A percentile compares a stretch with the other conserved stretches of the same genome.
Evolutionary conservation across 2,797 vertebrate genomes (phyloP).

Genomic region (Megalops cyprinoides): DNA sequence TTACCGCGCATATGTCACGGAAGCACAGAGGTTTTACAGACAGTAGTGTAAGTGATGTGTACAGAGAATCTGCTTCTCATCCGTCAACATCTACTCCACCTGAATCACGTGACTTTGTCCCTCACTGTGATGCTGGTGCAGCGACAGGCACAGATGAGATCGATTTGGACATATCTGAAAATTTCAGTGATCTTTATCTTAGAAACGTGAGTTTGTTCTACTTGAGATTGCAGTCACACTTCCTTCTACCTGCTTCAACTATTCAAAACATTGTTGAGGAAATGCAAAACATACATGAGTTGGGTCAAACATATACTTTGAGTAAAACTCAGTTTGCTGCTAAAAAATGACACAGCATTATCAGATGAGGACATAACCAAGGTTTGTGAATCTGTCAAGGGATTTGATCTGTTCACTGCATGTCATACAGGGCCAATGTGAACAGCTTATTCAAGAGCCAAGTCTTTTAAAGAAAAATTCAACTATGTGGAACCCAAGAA

Average conservation of each 20-base stretch:
- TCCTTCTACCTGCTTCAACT: too few species aligned
- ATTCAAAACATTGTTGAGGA: too few species aligned
- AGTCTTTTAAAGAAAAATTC: not conserved
- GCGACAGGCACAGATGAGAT: too few species aligned
- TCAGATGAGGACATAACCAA: slow-evolving; percentile 41
- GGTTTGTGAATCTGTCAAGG: slow-evolving; percentile 37
- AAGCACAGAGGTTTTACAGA: slow-evolving; percentile 34
- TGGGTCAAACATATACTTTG: slow-evolving; percentile 40
- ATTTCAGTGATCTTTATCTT: too few species aligned
- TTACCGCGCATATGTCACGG: slow-evolving; percentile 30
- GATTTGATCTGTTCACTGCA: slow-evolving; percentile 43
- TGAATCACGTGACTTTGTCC: too few species aligned
- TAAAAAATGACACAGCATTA: slow-evolving; percentile 30
- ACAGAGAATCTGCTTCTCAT: not conserved
- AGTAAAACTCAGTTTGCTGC: slow-evolving; percentile 31
- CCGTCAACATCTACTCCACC: too few species aligned
- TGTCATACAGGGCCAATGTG: slow-evolving; percentile 41
- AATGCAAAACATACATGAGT: slow-evolving; percentile 41
- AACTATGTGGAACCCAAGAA: slow-evolving; percentile 15
- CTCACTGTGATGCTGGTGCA: too few species aligned
- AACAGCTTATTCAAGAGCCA: slow-evolving; percentile 22
- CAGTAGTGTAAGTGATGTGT: slow-evolving; percentile 15
- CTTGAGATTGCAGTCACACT: too few species aligned
- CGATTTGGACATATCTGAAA: too few species aligned
- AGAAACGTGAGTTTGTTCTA: too few species aligned